phyloP scores from a whole-genome alignment of 2,797 vertebrate genomes.

The Gymnothorax javanicus region DNA sequence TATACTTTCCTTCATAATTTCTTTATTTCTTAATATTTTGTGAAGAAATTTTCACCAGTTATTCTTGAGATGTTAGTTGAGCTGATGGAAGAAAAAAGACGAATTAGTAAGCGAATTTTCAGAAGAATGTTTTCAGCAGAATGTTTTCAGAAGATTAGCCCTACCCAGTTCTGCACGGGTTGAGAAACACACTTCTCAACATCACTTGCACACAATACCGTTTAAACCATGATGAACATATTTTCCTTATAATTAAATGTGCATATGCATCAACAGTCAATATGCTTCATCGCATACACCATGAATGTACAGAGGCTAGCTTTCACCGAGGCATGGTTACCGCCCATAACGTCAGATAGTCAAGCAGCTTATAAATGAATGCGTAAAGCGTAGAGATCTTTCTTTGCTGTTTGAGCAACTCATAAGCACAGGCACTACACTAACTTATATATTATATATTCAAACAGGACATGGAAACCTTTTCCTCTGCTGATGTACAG shows the following conservation, averaged over 20 bases:
- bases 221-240: not conserved
- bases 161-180: not conserved
- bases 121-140: too few relatives aligned
- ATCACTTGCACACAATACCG: not conserved
- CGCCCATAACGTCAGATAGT: not conserved
- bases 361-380: not conserved
- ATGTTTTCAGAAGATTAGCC: too few relatives aligned
- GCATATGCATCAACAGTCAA: not conserved
- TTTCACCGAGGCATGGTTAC: not conserved
- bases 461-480: not conserved
- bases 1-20: too few relatives aligned
- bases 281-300: not conserved
- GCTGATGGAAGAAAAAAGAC: too few relatives aligned
- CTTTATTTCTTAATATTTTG: too few relatives aligned
- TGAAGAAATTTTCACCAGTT: too few relatives aligned
- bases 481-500: not conserved
- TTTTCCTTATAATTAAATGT: not conserved
- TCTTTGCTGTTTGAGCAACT: not conserved
- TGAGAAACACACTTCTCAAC: not conserved
- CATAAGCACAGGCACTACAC: not conserved
- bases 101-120: too few relatives aligned
- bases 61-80: too few relatives aligned
- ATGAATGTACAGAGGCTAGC: not conserved
- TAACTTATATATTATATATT: not conserved
- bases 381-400: not conserved